A percentile compares a stretch with the other conserved stretches of the same genome.
Conservation (phyloP, 2,888 invertebrate species). For the Clepsis dumicolana region DNA sequence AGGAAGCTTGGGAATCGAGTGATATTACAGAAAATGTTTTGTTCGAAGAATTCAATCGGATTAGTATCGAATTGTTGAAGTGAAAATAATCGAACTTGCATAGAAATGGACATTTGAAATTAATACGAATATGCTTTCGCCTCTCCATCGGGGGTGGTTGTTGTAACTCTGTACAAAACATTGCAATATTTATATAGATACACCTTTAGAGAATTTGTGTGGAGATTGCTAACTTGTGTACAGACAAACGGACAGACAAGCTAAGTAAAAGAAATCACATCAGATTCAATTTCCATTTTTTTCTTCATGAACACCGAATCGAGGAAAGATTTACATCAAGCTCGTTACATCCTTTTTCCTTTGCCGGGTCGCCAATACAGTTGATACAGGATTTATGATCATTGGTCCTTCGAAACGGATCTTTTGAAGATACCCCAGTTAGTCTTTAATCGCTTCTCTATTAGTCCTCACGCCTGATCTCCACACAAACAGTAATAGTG, state of each 20-base stretch:
- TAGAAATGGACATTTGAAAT: constrained; percentile 47
- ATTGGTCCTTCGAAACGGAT: constrained; percentile 10
- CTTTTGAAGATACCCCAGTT: neutral
- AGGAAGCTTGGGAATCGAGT: neutral
- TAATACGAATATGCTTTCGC: constrained; percentile 62
- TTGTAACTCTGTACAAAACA: constrained; percentile 46
- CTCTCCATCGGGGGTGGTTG: constrained; percentile 54
- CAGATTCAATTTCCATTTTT: no score
- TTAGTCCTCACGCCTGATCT: constrained; percentile 3
- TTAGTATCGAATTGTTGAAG: neutral
- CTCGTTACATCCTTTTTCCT: neutral
- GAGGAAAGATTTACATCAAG: neutral
- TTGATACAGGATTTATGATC: neutral
- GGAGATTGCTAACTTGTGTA: constrained; percentile 11
- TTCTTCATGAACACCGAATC: neutral
- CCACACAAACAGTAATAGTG: constrained; percentile 40
- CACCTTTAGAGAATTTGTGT: constrained; percentile 24
- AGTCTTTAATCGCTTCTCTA: neutral
- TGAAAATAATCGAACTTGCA: constrained; percentile 43
- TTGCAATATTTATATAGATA: constrained; percentile 46
- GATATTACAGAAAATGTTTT: no score
- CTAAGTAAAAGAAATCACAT: neutral
- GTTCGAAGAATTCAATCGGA: no score
- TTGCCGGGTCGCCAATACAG: neutral
- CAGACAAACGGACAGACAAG: neutral